Conservation (phyloP, 2,888 invertebrate genomes). For the Eulithis testata region DNA sequence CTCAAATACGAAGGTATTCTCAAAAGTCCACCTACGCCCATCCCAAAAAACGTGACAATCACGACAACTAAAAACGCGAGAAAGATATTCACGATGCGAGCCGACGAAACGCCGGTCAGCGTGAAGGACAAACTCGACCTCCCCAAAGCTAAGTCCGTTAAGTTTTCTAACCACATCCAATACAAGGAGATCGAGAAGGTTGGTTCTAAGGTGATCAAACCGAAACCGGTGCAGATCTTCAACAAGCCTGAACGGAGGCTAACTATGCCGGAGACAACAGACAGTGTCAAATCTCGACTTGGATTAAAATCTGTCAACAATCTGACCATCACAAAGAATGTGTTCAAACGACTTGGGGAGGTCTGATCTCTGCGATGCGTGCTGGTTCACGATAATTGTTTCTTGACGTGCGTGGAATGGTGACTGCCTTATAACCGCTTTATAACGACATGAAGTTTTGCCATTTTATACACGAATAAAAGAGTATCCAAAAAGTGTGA, state of each 20-base stretch:
- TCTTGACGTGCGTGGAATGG: conserved; percentile 8
- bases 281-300: conserved; percentile 65
- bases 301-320: conserved; percentile 65
- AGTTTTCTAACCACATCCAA: conserved; percentile 74
- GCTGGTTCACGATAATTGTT: conserved; percentile 7
- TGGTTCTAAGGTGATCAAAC: conserved; percentile 39
- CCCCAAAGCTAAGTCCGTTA: conserved; percentile 72
- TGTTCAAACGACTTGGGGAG: conserved; percentile 65
- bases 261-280: conserved; percentile 65
- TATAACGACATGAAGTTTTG: no score
- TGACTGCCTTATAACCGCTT: background rate
- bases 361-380: conserved; percentile 17
- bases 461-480: background rate
- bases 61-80: conserved; percentile 64
- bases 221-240: conserved; percentile 59
- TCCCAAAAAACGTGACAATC: conserved; percentile 61
- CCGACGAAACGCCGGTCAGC: conserved; percentile 73
- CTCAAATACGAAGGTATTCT: conserved; percentile 79
- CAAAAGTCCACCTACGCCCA: conserved; percentile 52
- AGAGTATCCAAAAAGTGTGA: background rate
- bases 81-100: conserved; percentile 77
- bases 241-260: conserved; percentile 76
- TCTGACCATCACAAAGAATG: conserved; percentile 68
- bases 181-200: conserved; percentile 74
- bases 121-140: conserved; percentile 72